phyloP scores from a whole-genome alignment of 2,888 invertebrate genomes.

The Melikaiella ostensackeni region DNA sequence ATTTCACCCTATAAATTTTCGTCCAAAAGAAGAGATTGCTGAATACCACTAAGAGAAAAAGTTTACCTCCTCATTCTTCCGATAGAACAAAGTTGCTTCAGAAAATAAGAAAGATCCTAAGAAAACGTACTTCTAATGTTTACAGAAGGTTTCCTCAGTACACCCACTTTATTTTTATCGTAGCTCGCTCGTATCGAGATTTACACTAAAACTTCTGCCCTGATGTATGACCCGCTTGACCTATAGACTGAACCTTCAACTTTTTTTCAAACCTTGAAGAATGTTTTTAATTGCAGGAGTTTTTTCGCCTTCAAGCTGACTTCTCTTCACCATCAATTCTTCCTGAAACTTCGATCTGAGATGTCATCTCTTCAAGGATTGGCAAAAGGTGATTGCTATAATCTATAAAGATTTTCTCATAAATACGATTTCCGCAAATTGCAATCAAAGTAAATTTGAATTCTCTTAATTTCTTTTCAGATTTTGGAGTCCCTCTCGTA shows the following conservation, averaged over 20 bases:
- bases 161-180: too few relatives aligned
- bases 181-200: not conserved
- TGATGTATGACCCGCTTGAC: constrained; percentile 1
- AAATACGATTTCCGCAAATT: not conserved
- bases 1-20: too few relatives aligned
- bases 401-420: not conserved
- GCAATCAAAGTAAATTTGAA: not conserved
- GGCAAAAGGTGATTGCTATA: constrained; percentile 69
- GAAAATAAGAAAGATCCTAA: constrained; percentile 1
- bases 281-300: constrained; percentile 78
- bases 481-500: constrained; percentile 75
- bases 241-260: not conserved
- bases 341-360: constrained; percentile 85
- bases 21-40: too few relatives aligned
- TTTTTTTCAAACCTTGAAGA: constrained; percentile 3
- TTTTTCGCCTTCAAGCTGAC: constrained; percentile 88
- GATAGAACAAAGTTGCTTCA: constrained; percentile 6
- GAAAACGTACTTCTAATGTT: not conserved
- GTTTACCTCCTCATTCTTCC: not conserved
- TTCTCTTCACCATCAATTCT: constrained; percentile 88
- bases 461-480: constrained; percentile 56
- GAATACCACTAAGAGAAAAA: too few relatives aligned
- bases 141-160: too few relatives aligned
- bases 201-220: not conserved
- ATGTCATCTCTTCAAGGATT: constrained; percentile 80